Conservation (phyloP, 2,113 vertebrate genomes). For the Thinocorus orbignyianus region DNA sequence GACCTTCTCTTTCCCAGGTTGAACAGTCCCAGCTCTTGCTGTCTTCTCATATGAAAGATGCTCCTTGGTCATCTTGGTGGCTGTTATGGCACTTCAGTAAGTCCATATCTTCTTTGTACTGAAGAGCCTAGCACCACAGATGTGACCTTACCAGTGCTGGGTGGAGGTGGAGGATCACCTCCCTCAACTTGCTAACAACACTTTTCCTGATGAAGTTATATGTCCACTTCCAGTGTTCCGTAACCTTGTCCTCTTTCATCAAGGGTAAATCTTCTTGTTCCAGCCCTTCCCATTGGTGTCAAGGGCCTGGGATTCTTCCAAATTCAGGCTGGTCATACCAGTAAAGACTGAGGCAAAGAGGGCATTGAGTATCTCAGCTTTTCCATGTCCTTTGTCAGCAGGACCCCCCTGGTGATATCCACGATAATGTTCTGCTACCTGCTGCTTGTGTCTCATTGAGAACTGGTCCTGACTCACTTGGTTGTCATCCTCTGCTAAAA, state of each 20-base stretch:
- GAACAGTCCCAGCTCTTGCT: background rate
- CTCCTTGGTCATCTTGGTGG: background rate
- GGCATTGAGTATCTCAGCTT: background rate
- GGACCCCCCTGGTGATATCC: rapidly evolving
- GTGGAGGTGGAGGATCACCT: background rate
- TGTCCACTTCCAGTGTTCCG: background rate
- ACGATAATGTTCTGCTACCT: background rate
- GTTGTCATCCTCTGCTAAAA: background rate
- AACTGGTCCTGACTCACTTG: background rate
- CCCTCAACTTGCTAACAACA: background rate
- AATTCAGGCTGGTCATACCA: background rate
- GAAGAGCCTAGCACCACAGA: background rate
- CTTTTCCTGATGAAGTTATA: background rate
- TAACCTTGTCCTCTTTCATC: background rate
- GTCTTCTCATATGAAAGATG: background rate
- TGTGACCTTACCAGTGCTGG: background rate
- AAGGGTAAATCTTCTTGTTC: background rate
- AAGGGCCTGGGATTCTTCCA: background rate
- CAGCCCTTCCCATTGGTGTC: background rate
- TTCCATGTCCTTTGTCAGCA: background rate
- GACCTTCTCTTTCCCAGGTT: background rate
- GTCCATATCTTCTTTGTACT: background rate
- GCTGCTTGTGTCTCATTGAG: background rate
- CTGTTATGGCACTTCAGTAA: background rate
- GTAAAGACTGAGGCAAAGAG: background rate